phyloP scores from a whole-genome alignment of 2,797 vertebrate genomes.

The Apogon talboti region DNA sequence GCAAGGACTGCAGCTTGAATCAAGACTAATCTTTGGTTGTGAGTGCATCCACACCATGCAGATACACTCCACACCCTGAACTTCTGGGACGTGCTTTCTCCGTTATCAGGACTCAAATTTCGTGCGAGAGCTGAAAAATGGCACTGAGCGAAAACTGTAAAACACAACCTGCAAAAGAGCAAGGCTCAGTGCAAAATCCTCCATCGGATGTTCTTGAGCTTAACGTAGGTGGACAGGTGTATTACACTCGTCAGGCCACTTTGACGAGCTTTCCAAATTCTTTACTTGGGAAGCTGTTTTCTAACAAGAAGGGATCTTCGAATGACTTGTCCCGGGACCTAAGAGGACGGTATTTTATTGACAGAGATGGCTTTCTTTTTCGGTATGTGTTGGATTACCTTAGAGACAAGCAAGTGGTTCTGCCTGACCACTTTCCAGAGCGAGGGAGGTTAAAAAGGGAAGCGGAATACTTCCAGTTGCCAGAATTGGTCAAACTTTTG shows the following conservation, averaged over 20 bases:
- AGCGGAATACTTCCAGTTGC: conserved; percentile 96
- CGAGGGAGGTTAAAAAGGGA: conserved; percentile 93
- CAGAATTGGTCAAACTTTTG: conserved; percentile 93
- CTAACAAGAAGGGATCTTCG: conserved; percentile 89
- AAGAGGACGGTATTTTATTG: conserved; percentile 96
- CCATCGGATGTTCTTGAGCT: conserved; percentile 96
- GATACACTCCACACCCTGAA: conserved; percentile 61
- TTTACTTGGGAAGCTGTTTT: conserved; percentile 95
- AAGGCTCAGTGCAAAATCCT: conserved; percentile 85
- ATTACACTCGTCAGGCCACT: conserved; percentile 94
- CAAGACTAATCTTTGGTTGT: conserved; percentile 46
- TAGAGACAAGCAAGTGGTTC: conserved; percentile 96
- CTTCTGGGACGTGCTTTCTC: conserved; percentile 66
- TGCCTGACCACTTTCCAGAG: conserved; percentile 98
- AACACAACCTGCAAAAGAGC: conserved; percentile 91
- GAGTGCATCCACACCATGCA: conserved; percentile 61
- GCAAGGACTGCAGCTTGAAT: conserved; percentile 49
- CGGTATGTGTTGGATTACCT: conserved; percentile 98
- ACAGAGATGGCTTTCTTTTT: conserved; percentile 98
- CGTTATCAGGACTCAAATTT: conserved; percentile 43
- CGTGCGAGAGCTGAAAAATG: conserved; percentile 77
- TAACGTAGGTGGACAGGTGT: conserved; percentile 98
- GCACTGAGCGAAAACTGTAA: conserved; percentile 96
- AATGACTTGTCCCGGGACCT: conserved; percentile 95
- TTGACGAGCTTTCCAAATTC: conserved; percentile 93